phyloP scores from a whole-genome alignment of 1,140 invertebrate species.

The Drosophila bipectinata region DNA sequence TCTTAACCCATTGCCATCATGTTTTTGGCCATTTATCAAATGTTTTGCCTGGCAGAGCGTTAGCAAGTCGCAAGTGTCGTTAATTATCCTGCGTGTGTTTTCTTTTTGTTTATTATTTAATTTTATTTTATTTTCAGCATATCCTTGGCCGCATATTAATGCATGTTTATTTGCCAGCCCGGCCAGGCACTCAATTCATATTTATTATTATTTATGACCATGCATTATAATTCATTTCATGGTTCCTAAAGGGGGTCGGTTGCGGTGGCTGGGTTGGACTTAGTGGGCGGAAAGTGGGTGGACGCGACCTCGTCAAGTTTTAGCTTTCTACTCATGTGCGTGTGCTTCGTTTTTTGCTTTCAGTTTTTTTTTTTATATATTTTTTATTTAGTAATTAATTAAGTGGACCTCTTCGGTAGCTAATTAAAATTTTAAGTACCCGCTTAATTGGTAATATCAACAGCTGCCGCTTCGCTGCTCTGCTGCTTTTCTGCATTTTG shows the following conservation, averaged over 20 bases:
- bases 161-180: constrained; percentile 56
- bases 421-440: constrained; percentile 79
- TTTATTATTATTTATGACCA: constrained; percentile 77
- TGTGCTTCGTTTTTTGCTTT: constrained; percentile 13
- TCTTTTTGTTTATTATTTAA: constrained; percentile 8
- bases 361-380: constrained; percentile 36
- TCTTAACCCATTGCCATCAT: not conserved
- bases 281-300: constrained; percentile 12
- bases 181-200: constrained; percentile 55
- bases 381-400: constrained; percentile 70
- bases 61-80: constrained; percentile 51
- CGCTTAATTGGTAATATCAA: constrained; percentile 69
- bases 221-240: constrained; percentile 70
- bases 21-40: constrained; percentile 47
- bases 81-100: constrained; percentile 51
- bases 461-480: constrained; percentile 44
- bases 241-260: no score
- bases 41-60: constrained; percentile 41
- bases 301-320: constrained; percentile 35
- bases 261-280: no score
- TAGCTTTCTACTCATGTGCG: constrained; percentile 24
- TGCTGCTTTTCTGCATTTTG: not conserved
- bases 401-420: constrained; percentile 62
- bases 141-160: constrained; percentile 59
- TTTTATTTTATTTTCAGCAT: constrained; percentile 3